Conservation (phyloP, 2,888 invertebrate genomes). For the Agrilus mali region DNA sequence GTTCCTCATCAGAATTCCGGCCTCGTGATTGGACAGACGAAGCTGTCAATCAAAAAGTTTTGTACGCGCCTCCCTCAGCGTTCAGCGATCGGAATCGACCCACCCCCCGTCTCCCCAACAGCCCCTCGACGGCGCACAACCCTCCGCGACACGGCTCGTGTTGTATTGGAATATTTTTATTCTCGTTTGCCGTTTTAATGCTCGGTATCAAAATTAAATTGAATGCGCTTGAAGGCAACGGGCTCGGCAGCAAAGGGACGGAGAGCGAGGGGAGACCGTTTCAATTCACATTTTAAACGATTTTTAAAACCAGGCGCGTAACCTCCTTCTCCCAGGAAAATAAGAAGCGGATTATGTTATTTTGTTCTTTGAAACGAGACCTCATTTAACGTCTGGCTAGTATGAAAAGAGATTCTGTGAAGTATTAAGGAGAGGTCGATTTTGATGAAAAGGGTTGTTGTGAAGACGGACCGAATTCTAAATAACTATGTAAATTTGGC, state of each 20-base stretch:
- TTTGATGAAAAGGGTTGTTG: too few species aligned
- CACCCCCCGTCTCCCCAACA: slow-evolving; percentile 21
- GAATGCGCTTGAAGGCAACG: slow-evolving; percentile 13
- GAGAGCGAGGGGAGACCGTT: slow-evolving; percentile 17
- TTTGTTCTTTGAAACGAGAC: too few species aligned
- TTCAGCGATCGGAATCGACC: slow-evolving; percentile 17
- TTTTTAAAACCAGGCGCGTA: slow-evolving; percentile 29
- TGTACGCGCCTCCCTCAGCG: slow-evolving; percentile 30
- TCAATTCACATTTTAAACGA: slow-evolving; percentile 35
- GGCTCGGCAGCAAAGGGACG: slow-evolving; percentile 18
- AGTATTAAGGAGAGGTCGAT: too few species aligned
- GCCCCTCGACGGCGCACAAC: slow-evolving; percentile 17
- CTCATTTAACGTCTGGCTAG: too few species aligned
- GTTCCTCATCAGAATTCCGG: slow-evolving; percentile 62
- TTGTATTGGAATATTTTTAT: slow-evolving; percentile 36
- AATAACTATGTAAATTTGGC: too few species aligned
- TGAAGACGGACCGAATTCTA: too few species aligned
- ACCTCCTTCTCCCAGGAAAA: too few species aligned
- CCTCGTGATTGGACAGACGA: slow-evolving; percentile 65
- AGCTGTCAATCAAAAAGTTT: slow-evolving; percentile 67
- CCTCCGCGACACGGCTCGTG: slow-evolving; percentile 13
- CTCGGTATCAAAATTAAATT: slow-evolving; percentile 34
- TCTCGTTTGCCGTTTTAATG: slow-evolving; percentile 30
- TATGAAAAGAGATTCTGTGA: too few species aligned
- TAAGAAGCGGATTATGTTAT: too few species aligned